Base-by-base conservation (phyloP, 2,113 vertebrate species). In the Cichladusa arquata region DNA sequence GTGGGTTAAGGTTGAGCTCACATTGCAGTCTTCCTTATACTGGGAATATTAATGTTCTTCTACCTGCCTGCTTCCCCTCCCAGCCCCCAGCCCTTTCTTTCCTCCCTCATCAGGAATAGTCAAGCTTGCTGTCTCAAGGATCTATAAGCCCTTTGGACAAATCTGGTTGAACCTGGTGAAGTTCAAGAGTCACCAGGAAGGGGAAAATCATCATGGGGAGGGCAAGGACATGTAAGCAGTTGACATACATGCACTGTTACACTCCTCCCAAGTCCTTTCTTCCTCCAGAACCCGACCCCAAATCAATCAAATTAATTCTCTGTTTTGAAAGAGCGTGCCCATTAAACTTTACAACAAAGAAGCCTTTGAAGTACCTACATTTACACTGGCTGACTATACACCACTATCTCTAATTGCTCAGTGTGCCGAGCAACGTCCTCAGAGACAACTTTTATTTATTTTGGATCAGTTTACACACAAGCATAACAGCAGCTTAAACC, bases 361-460 rank as follows among this genome's bases (percentile, higher is more conserved):
- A 45, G 17, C 22, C 62, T 86, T 76, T 92, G 65, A 90, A 81
- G 78, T 54, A 61, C 19, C 66, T 80, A n/a, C 34, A 80, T 82
- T 85, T 79, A 76, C n/a, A 40, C 40, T 64, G 51, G 48, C 60
- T 81, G 56, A 74, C 62, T 76, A 10, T 56, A 24, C 6, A 51
- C 14, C 38, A 50, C 78, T 82, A 40, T 67, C 86, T 91, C 84
- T 20, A 81, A 45, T 66, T 82, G 81, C 84, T 95, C 81, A 85
- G 14, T 26, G 38, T 31, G 86, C 77, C 11, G 19, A 90, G 62
- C 62, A 81, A 94, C 1, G 1, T 64, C 86, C 48, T 70, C 78
- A 12, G 67, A 87, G 74, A 90, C 26, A 56, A 44, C 69, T 86
- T 93, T 67, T 79, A 64, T 95, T 95, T 97, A 81, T 65, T 94